phyloP scores from a whole-genome alignment of 2,797 vertebrate genomes.

The Sitta carolinensis region DNA sequence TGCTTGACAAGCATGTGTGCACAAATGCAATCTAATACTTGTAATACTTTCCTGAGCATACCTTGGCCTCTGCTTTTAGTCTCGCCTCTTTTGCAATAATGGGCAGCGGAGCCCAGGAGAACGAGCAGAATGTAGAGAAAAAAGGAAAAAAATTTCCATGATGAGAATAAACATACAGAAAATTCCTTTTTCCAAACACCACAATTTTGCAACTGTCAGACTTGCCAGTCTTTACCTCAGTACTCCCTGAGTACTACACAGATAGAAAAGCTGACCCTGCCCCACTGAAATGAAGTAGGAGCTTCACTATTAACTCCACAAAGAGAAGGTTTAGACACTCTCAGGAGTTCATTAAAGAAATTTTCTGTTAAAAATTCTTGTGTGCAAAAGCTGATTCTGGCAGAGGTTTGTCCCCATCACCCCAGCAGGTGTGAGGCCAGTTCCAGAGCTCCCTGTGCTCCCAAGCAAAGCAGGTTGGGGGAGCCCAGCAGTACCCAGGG shows the following conservation, averaged over 20 bases:
- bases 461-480: accelerated
- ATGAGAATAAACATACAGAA: neutral
- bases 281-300: neutral
- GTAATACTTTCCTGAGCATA: neutral
- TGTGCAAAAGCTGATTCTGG: neutral
- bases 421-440: neutral
- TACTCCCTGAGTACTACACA: neutral
- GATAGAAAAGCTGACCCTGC: neutral
- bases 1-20: neutral
- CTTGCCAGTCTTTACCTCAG: neutral
- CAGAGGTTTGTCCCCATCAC: accelerated
- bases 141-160: neutral
- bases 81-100: neutral
- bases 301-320: neutral
- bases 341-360: neutral
- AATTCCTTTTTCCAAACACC: neutral
- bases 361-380: neutral
- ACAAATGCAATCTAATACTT: neutral
- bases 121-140: neutral
- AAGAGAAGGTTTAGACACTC: neutral
- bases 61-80: neutral
- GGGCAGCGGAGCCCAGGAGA: neutral
- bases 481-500: neutral
- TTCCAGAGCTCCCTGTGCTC: neutral
- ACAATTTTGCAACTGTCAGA: neutral